Base-by-base conservation (phyloP, 2,888 invertebrate genomes). In the Ormyrus nitidulus region DNA sequence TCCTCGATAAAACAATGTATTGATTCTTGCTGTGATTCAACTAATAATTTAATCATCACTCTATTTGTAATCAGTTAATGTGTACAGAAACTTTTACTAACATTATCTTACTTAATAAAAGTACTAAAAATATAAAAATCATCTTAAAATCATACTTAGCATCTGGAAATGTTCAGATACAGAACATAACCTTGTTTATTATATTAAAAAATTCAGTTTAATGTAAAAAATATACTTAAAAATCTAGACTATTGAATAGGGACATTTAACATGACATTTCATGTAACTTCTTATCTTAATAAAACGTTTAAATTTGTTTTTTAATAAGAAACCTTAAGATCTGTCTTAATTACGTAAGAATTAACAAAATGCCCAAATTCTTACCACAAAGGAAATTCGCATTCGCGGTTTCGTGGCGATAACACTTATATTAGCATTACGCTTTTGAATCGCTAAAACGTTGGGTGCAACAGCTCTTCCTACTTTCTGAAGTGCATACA, bases 401-500 rank as follows among this genome's bases (percentile, higher is more conserved):
- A 6, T 2, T 51, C 75, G 58, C 1, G 79, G 79, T 10, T 75
- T 79, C 6, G 73, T 2, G 44, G 6, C 13, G 7, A 79, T n/a
- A 56, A 65, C 48, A 34, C 4, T 34, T 34, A 34, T 34, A 11
- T 58, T 10, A 10, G 9, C 7, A 4, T 64, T 34, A 34, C 34
- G 34, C 34, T 34, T 34, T 34, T 65, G 70, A 13, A 49, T 66
- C 61, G 78, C n/a, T 51, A 69, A 8, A 2, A 54, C 5, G 58
- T n/a, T 9, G 56, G 77, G 70, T 0, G 69, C 53, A 7, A 34
- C 34, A 34, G 10, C 54, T 10, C 59, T 64, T 13, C 6, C 58
- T 10, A 80, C 58, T 54, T 68, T 71, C 46, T 80, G 65, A 1
- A 78, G 10, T 51, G 66, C 81, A 34, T 71, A 81, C 77, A 78